A percentile compares a stretch with the other conserved stretches of the same genome.
These are phyloP conservation scores for Nemotelus nigrinus DNA, from an alignment of 2,888 invertebrate genomes.

Conservation along the genomic window DNA sequence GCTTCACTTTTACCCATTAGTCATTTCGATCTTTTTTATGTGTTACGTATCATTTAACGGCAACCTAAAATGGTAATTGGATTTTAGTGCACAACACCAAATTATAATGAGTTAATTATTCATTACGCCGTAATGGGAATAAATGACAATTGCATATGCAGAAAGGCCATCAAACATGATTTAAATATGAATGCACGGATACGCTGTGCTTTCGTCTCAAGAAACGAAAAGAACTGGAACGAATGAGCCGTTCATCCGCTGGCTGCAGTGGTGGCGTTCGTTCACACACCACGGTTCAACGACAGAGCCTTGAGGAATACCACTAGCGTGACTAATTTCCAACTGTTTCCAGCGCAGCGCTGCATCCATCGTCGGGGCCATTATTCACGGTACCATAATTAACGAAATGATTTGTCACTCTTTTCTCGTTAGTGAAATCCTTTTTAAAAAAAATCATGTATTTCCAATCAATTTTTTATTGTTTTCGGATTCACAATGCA, in stretches of 20 bases:
- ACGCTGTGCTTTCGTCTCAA: background rate
- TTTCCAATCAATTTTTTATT: background rate
- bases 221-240: constrained; percentile 29
- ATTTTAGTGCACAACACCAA: constrained; percentile 21
- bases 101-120: constrained; percentile 38
- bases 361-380: constrained; percentile 36
- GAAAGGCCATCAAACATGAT: constrained; percentile 35
- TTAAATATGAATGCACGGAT: constrained; percentile 8
- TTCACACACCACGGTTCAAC: constrained; percentile 35
- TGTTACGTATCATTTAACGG: constrained; percentile 31
- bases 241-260: constrained; percentile 26
- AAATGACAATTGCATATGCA: constrained; percentile 24
- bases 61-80: constrained; percentile 28
- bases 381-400: constrained; percentile 43
- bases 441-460: constrained; percentile 10
- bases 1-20: background rate
- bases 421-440: constrained; percentile 22
- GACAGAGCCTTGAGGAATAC: constrained; percentile 37
- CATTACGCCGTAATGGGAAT: constrained; percentile 32
- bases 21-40: constrained; percentile 22
- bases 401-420: constrained; percentile 42
- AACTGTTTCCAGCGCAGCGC: constrained; percentile 29
- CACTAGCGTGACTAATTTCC: constrained; percentile 24
- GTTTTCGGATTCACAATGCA: too few relatives aligned
- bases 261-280: background rate